Evolutionary conservation across 1,140 invertebrate genomes (phyloP).

Genomic region (Saxidomus purpurata): DNA sequence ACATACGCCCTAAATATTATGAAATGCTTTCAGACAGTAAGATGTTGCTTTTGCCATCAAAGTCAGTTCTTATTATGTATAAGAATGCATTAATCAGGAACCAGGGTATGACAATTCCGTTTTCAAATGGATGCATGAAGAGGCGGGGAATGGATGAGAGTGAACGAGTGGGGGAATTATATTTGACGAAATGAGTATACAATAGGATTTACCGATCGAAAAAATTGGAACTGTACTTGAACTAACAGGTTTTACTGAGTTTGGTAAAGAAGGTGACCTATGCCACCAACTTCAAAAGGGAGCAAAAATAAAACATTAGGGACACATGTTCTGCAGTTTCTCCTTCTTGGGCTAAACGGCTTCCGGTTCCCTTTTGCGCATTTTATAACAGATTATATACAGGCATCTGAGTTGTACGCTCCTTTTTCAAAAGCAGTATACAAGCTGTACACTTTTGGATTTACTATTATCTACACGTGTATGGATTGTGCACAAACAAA

Average conservation of each 20-base stretch:
- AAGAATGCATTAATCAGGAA: conserved; percentile 66
- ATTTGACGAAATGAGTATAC: conserved; percentile 60
- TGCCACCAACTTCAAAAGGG: neutral
- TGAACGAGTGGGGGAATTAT: conserved; percentile 61
- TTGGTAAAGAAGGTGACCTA: conserved; percentile 15
- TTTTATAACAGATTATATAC: conserved; percentile 30
- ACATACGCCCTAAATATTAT: neutral
- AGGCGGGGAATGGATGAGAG: conserved; percentile 15
- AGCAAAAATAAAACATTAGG: conserved; percentile 14
- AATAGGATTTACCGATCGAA: conserved; percentile 7
- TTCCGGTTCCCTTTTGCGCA: conserved; percentile 66
- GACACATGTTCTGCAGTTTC: conserved; percentile 58
- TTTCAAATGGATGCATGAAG: conserved; percentile 59
- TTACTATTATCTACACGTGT: conserved; percentile 35
- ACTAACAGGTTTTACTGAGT: conserved; percentile 44
- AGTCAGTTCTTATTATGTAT: conserved; percentile 38
- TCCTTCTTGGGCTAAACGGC: conserved; percentile 66
- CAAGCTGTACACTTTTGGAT: conserved; percentile 29
- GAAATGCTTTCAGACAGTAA: neutral
- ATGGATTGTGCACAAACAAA: conserved; percentile 64
- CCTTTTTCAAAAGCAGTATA: conserved; percentile 51
- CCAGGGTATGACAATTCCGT: conserved; percentile 50
- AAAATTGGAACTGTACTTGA: conserved; percentile 4
- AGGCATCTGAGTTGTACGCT: conserved; percentile 52
- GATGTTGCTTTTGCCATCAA: conserved; percentile 49